Evolutionary conservation across 2,113 vertebrate species (phyloP).

Genomic region (Gallinago media): DNA sequence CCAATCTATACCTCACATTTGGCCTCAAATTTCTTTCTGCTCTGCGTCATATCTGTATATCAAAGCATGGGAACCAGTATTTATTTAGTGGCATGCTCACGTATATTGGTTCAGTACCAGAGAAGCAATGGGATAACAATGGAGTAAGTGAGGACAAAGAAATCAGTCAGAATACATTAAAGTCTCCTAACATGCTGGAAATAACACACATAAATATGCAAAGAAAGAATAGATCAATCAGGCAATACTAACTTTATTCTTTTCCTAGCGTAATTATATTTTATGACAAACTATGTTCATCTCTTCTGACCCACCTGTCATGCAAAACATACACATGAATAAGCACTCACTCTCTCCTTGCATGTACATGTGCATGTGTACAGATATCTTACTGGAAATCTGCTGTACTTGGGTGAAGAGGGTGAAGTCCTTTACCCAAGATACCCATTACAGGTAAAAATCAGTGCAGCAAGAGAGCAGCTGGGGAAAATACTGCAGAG

Average conservation of each 20-base stretch:
- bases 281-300: neutral
- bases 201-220: neutral
- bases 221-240: neutral
- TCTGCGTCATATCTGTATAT: neutral
- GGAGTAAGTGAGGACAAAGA: neutral
- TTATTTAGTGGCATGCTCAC: neutral
- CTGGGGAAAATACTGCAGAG: neutral
- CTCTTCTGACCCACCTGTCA: neutral
- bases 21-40: neutral
- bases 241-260: neutral
- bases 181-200: neutral
- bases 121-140: neutral
- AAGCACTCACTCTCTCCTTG: rapidly evolving
- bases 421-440: neutral
- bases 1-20: neutral
- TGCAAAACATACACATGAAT: neutral
- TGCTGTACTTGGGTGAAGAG: neutral
- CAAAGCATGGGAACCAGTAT: neutral
- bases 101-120: neutral
- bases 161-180: neutral
- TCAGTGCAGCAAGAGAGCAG: neutral
- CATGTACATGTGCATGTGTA: neutral
- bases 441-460: neutral
- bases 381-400: neutral
- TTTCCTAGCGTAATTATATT: neutral